phyloP scores from a whole-genome alignment of 2,797 vertebrate genomes.

The Anabacerthia variegaticeps region DNA sequence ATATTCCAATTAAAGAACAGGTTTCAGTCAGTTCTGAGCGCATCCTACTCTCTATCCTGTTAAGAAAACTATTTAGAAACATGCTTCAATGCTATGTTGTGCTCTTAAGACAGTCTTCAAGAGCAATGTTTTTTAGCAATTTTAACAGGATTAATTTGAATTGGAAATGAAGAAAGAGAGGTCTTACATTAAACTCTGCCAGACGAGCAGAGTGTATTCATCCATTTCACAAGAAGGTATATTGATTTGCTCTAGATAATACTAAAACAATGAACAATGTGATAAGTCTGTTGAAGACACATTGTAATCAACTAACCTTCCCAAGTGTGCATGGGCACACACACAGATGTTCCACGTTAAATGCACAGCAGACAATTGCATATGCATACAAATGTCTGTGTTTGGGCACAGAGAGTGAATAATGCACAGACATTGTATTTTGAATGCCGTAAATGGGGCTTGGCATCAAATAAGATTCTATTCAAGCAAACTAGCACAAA shows the following conservation, averaged over 20 bases:
- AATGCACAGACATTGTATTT: not conserved
- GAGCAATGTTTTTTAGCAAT: slow-evolving; percentile 20
- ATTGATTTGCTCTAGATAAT: slow-evolving; percentile 7
- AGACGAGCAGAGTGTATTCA: slow-evolving; percentile 27
- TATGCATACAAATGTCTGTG: not conserved
- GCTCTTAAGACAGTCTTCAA: slow-evolving; percentile 19
- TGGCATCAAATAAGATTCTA: not conserved
- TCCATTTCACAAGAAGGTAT: not conserved
- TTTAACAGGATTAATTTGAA: slow-evolving; percentile 55
- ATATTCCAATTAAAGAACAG: slow-evolving; percentile 65
- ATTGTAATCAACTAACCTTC: not conserved
- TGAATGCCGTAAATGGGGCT: not conserved
- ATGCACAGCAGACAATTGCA: not conserved
- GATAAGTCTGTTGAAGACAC: not conserved
- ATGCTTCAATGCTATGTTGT: not conserved
- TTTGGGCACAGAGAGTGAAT: not conserved
- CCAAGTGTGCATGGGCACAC: not conserved
- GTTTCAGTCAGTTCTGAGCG: slow-evolving; percentile 40
- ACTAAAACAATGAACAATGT: slow-evolving; percentile 9
- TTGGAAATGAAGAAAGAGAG: slow-evolving; percentile 52
- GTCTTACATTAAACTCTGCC: slow-evolving; percentile 41
- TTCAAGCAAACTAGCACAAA: not conserved
- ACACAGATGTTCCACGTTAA: not conserved
- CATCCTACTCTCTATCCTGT: slow-evolving; percentile 10
- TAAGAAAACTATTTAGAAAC: slow-evolving; percentile 30